phyloP scores from a whole-genome alignment of 2,888 invertebrate genomes.

The Autographa pulchrina region DNA sequence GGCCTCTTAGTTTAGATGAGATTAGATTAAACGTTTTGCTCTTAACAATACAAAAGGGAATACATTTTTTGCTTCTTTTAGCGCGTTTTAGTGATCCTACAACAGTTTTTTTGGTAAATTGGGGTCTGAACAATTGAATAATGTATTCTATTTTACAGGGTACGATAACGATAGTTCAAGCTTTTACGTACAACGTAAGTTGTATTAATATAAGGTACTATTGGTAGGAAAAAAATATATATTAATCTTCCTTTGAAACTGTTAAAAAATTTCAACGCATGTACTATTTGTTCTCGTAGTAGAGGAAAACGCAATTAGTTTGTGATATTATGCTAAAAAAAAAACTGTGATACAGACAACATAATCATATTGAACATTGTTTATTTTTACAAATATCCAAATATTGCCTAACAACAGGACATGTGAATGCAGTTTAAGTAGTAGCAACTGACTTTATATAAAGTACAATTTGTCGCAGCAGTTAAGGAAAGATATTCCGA shows the following conservation, averaged over 20 bases:
- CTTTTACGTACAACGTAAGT: conserved; percentile 20
- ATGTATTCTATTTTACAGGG: conserved; percentile 43
- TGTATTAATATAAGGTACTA: conserved; percentile 25
- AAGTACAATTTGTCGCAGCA: not conserved
- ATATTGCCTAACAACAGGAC: no score
- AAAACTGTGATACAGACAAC: no score
- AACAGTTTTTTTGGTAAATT: conserved; percentile 49
- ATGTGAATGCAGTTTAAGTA: no score
- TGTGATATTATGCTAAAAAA: no score
- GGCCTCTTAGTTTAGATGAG: conserved; percentile 69
- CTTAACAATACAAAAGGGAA: conserved; percentile 71
- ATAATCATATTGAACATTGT: no score
- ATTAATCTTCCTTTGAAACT: no score
- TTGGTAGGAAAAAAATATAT: not conserved
- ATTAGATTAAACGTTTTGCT: conserved; percentile 72
- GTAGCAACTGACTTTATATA: no score
- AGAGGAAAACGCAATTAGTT: no score
- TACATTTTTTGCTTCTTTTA: conserved; percentile 65
- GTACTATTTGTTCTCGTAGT: no score
- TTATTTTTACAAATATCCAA: no score
- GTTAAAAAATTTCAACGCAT: no score
- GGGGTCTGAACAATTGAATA: conserved; percentile 53
- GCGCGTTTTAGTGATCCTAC: conserved; percentile 54
- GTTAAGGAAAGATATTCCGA: not conserved
- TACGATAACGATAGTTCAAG: conserved; percentile 24